Evolutionary conservation across 1,140 invertebrate genomes (phyloP).

Genomic region (Sycophila sp.): DNA sequence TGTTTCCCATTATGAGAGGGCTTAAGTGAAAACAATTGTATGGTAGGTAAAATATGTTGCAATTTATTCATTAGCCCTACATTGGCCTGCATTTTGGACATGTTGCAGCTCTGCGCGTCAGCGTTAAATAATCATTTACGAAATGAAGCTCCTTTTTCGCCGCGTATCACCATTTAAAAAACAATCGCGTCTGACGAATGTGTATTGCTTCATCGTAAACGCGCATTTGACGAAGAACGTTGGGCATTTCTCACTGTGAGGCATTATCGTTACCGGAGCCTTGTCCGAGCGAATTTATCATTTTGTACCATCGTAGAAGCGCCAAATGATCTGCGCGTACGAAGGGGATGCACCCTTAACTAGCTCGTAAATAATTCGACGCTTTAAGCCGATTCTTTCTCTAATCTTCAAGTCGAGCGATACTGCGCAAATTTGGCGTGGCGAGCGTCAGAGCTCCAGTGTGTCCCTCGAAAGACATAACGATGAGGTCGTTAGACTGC

Average conservation of each 20-base stretch:
- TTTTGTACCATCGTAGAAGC: neutral
- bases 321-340: neutral
- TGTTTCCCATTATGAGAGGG: neutral
- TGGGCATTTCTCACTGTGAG: too few species aligned
- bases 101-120: too few species aligned
- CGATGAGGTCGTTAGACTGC: conserved; percentile 20
- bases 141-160: too few species aligned
- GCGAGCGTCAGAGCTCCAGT: neutral
- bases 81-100: too few species aligned
- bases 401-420: neutral
- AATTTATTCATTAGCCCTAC: too few species aligned
- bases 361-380: conserved; percentile 22
- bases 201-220: too few species aligned
- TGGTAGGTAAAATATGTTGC: too few species aligned
- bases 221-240: too few species aligned
- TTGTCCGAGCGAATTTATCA: neutral
- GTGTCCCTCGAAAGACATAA: conserved; percentile 3
- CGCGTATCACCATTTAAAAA: neutral
- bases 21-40: neutral
- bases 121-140: too few species aligned
- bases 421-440: conserved; percentile 12
- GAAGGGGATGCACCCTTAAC: neutral
- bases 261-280: too few species aligned
- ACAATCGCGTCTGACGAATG: too few species aligned
- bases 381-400: neutral